Evolutionary conservation across 23 tunicate species (phyloP).

Genomic region (Phallusia fumigata): DNA sequence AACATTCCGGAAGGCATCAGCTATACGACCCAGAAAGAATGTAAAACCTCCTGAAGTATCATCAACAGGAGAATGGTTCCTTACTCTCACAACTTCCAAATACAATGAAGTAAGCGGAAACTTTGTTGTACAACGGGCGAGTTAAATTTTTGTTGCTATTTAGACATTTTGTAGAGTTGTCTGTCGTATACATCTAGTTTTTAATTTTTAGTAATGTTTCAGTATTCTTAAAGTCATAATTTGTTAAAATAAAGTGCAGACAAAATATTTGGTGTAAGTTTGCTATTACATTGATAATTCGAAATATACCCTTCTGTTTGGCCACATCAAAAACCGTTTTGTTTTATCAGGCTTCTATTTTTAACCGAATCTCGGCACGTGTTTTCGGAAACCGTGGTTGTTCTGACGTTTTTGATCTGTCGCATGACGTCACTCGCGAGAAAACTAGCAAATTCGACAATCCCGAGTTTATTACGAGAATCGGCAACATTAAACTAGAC

Average conservation of each 20-base stretch:
- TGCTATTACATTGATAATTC: no score
- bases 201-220: no score
- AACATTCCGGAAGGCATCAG: conserved; percentile 20
- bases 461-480: background rate
- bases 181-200: background rate
- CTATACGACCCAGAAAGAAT: background rate
- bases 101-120: conserved; percentile 11
- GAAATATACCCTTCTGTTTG: no score
- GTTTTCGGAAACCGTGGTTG: conserved; percentile 54
- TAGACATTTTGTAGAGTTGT: background rate
- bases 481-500: conserved; percentile 27
- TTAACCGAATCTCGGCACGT: conserved; percentile 35
- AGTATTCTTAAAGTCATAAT: no score
- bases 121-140: background rate
- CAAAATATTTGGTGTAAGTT: no score
- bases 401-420: conserved; percentile 36
- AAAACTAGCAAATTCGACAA: background rate
- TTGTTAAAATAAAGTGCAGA: no score
- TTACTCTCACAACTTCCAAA: background rate
- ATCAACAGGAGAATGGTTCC: conserved; percentile 14
- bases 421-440: conserved; percentile 26
- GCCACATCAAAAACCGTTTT: no score
- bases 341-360: conserved; percentile 18
- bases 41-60: background rate
- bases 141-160: background rate